Conservation (phyloP, 1,140 invertebrate species). For the Formica exsecta region DNA sequence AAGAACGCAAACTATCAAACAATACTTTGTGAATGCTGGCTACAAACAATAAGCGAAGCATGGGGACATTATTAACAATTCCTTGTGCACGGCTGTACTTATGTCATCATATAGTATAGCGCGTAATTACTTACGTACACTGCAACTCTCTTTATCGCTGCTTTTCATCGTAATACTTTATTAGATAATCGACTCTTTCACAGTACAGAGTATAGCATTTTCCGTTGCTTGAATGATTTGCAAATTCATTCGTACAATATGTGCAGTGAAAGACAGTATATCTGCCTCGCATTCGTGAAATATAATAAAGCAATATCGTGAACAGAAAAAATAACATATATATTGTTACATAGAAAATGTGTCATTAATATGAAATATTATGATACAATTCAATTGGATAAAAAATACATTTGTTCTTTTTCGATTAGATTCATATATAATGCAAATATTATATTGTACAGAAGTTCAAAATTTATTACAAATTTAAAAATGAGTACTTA, state of each 20-base stretch:
- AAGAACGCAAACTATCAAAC: slow-evolving; percentile 9
- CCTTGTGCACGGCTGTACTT: slow-evolving; percentile 35
- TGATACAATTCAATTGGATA: background rate
- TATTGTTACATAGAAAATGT: background rate
- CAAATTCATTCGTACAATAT: background rate
- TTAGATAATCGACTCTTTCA: background rate
- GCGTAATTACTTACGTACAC: slow-evolving; percentile 24
- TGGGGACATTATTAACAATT: slow-evolving; percentile 33
- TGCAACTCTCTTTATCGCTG: slow-evolving; percentile 13
- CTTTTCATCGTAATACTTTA: slow-evolving; percentile 21
- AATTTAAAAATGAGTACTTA: too few species aligned
- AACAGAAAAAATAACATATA: background rate
- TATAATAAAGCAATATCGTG: background rate
- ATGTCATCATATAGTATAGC: background rate
- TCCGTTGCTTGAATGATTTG: slow-evolving; percentile 9
- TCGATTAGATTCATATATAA: too few species aligned
- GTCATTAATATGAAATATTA: background rate
- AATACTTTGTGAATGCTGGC: background rate
- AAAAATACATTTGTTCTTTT: background rate
- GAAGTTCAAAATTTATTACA: too few species aligned
- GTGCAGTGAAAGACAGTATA: background rate
- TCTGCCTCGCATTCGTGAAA: background rate
- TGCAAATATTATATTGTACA: too few species aligned
- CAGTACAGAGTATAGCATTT: background rate
- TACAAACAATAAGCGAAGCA: background rate